phyloP scores from a whole-genome alignment of 2,888 invertebrate species.

The Tachina lurida region DNA sequence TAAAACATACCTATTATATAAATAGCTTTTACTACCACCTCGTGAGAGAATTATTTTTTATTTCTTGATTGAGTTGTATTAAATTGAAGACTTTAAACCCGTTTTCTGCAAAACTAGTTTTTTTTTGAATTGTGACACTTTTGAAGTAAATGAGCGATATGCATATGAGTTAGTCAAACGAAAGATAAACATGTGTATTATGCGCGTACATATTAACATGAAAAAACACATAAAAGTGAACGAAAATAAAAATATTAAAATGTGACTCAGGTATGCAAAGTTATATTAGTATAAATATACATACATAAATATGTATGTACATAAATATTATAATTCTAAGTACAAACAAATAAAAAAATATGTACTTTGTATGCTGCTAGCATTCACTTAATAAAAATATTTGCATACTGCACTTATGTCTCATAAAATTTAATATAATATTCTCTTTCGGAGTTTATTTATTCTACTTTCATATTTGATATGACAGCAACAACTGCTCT shows the following conservation, averaged over 20 bases:
- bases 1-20: no score
- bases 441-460: slow-evolving; percentile 33
- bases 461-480: slow-evolving; percentile 20
- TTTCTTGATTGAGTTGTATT: no score
- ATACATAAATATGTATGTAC: neutral
- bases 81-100: no score
- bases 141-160: no score
- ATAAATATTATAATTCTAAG: neutral
- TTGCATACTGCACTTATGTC: slow-evolving; percentile 17
- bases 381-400: slow-evolving; percentile 18
- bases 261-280: slow-evolving; percentile 8
- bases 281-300: slow-evolving; percentile 4
- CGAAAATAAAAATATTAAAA: slow-evolving; percentile 29
- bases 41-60: no score
- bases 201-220: neutral
- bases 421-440: slow-evolving; percentile 26
- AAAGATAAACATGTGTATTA: slow-evolving; percentile 14
- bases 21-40: no score
- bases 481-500: slow-evolving; percentile 5
- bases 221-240: slow-evolving; percentile 18
- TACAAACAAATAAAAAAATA: neutral
- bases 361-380: neutral
- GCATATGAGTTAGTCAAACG: neutral
- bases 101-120: no score
- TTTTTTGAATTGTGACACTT: no score